Base-by-base conservation (phyloP, 64 coral and sea anemone species). In the Montipora cactus region DNA sequence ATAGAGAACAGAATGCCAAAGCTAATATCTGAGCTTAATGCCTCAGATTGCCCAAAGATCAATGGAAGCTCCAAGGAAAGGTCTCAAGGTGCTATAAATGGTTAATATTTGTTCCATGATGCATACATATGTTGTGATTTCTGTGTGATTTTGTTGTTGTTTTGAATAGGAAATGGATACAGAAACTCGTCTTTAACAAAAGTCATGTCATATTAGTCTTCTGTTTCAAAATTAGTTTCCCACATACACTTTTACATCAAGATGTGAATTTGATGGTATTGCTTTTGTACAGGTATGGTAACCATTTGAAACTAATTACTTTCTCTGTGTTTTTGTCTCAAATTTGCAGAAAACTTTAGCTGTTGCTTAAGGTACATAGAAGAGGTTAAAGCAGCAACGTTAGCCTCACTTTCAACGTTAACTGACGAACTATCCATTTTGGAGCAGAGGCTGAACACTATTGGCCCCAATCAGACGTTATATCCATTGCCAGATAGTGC, bases 401-500 rank as follows among this genome's bases (percentile, higher is more conserved):
- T 18, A 59, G 20, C 79, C 12, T 81, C 23, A 23, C 49, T 59
- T 25, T 81, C 50, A 59, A n/a, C 20, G 51, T 20, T 59, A 59
- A 59, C 19, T 37, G 53, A 81, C 13, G 59, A 55, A 9, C 20
- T 81, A 3, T 81, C 53, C 3, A 28, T 1, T 23, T 59, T 81
- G 53, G 51, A 81, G 51, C 58, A 57, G 21, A 81, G 50, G 20
- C 12, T 81, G 12, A 49, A 59, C 9, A 8, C 19, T 59, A 13
- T 81, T 81, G 53, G 8, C 2, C 23, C 53, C 21, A 18, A 59
- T 28, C 9, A 25, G 3, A 13, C 7, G 21, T 15, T 16, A 23
- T 81, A 81, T 81, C 79, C 79, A 81, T 59, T 59, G 8, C 79
- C 18, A 81, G 79, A 81, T 23, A 81, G 52, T 59, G 79, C 79